Evolutionary conservation across 2,888 invertebrate species (phyloP), one percentile per base, ranked within the genome.

Genomic region (Andrena fulva): DNA sequence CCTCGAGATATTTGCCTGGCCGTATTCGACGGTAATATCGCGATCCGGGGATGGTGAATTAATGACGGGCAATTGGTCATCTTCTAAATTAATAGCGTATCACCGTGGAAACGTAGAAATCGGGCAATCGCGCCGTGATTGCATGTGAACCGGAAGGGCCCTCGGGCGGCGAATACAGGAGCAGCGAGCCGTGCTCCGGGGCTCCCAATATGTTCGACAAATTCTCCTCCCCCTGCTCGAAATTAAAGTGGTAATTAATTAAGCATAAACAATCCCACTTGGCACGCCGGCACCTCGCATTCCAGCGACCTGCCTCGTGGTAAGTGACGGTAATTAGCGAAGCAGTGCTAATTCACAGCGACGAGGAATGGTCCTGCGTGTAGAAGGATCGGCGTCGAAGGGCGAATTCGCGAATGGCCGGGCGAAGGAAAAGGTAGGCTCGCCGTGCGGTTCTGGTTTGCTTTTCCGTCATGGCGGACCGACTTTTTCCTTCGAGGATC

Each of bases 401-500:
- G 66, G 35, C 20, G 66, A 60, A 54, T 48, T 35, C 35, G 52
- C 33, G 31, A 48, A 75, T 69, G 74, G 12, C 31, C 20, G 5
- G 12, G 42, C 33, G 27, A 24, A 70, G 42, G 4, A 59, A 16
- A n/a, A 62, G 62, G 10, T 42, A 59, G 1, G 27, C 60, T 12
- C 10, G 50, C 42, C 56, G 54, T 56, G 62, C 64, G 27, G 54
- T 24, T 68, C 76, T 66, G 56, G 42, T 7, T 27, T 63, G 56
- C 74, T 82, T 72, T 64, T 70, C 64, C 56, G 80, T 76, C 87
- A 64, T 59, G 50, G 60, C 27, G 76, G 6, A 68, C 64, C 69
- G 76, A 75, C 62, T 83, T 69, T 85, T 82, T 70, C 81, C 77
- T 81, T 79, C 78, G 59, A 63, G 69, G 74, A 68, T 54, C 56